phyloP scores from a whole-genome alignment of 2,888 invertebrate species.

The Protonemura montana region DNA sequence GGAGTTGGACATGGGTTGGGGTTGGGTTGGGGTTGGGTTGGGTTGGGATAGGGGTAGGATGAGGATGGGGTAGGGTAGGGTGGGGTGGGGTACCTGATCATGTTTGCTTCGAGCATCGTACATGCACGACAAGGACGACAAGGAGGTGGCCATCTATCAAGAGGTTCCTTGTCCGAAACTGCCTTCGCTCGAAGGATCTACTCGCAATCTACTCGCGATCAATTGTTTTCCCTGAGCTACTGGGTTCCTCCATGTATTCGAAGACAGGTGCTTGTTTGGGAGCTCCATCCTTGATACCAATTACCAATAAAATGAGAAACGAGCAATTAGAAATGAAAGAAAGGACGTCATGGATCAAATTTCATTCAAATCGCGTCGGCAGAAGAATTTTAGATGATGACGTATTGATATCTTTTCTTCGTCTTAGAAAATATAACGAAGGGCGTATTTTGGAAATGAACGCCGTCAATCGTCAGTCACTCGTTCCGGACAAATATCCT shows the following conservation, averaged over 20 bases:
- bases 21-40: background rate
- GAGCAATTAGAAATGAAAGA: too few species aligned
- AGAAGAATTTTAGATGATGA: background rate
- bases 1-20: background rate
- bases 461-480: constrained; percentile 4
- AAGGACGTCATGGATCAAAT: background rate
- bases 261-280: too few species aligned
- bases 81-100: background rate
- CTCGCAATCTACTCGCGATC: background rate
- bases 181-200: background rate
- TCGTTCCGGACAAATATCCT: constrained; percentile 7
- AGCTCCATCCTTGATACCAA: too few species aligned
- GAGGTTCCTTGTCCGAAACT: background rate
- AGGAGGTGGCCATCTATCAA: background rate
- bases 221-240: background rate
- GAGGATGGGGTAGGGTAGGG: too few species aligned
- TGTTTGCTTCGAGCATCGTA: background rate
- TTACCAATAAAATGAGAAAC: too few species aligned
- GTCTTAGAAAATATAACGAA: background rate
- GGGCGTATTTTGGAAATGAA: background rate
- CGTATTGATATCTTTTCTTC: background rate
- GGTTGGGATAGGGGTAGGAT: background rate
- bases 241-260: too few species aligned
- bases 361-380: background rate
- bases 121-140: background rate